phyloP scores from a whole-genome alignment of 1,140 invertebrate species.

The Procambarus clarkii region DNA sequence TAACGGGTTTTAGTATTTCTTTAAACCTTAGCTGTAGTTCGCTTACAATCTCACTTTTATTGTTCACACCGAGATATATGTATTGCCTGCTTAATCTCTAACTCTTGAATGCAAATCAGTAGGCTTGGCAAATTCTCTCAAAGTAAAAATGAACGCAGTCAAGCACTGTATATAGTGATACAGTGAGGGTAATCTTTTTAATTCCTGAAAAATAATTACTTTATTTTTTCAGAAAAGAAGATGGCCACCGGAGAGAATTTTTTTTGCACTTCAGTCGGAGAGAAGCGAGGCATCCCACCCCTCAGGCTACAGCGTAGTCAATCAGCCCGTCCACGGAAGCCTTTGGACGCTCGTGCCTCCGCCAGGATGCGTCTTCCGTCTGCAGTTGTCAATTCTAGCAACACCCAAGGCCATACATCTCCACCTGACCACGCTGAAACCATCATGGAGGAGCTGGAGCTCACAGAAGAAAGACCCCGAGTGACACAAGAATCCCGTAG shows the following conservation, averaged over 20 bases:
- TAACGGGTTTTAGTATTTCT: no score
- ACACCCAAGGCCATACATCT: not conserved
- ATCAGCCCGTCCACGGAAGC: constrained; percentile 31
- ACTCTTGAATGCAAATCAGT: not conserved
- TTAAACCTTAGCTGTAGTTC: no score
- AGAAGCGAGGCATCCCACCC: constrained; percentile 53
- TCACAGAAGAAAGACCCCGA: not conserved
- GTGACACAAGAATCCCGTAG: not conserved
- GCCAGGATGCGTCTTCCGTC: not conserved
- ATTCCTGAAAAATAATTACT: not conserved
- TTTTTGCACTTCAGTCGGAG: constrained; percentile 50
- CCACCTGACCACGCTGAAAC: not conserved
- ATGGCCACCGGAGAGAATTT: constrained; percentile 43
- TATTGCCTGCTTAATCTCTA: not conserved
- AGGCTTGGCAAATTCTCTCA: not conserved
- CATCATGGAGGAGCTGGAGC: constrained; percentile 17
- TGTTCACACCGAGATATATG: no score
- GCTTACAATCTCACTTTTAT: no score
- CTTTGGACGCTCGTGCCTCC: not conserved
- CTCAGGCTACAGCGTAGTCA: constrained; percentile 50
- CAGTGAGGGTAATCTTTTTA: not conserved
- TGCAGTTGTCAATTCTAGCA: not conserved
- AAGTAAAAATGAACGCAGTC: not conserved
- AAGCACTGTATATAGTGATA: not conserved
- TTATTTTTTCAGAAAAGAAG: not conserved